phyloP scores from a whole-genome alignment of 2,888 invertebrate species.

The Troglohyphantes excavatus region DNA sequence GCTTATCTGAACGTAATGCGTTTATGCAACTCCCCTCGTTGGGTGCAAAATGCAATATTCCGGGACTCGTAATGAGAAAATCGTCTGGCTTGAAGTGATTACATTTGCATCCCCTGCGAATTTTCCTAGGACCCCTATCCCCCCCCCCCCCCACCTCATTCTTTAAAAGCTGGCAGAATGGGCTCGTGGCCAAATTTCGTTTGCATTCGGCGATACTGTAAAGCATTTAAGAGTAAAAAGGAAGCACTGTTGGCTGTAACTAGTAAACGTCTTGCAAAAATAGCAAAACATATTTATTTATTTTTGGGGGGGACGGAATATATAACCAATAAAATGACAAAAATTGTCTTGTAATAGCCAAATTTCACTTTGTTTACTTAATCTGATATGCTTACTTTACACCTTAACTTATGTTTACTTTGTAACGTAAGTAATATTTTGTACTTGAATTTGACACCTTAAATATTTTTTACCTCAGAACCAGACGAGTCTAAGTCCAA shows the following conservation, averaged over 20 bases:
- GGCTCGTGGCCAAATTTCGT: slow-evolving; percentile 23
- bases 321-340: too few relatives aligned
- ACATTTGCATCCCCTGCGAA: slow-evolving; percentile 57
- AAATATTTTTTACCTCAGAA: too few relatives aligned
- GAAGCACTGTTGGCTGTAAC: not conserved
- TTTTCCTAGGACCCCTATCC: not conserved
- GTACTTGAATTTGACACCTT: too few relatives aligned
- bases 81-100: slow-evolving; percentile 61
- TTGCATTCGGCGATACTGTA: not conserved
- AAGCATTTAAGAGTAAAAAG: not conserved
- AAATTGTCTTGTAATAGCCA: too few relatives aligned
- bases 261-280: too few relatives aligned
- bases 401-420: too few relatives aligned
- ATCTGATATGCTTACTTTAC: too few relatives aligned
- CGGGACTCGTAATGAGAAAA: slow-evolving; percentile 64
- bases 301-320: too few relatives aligned
- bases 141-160: not conserved
- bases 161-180: not conserved
- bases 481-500: too few relatives aligned
- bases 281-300: too few relatives aligned
- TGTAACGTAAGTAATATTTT: too few relatives aligned
- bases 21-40: slow-evolving; percentile 35
- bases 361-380: too few relatives aligned
- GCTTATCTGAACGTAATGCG: slow-evolving; percentile 47
- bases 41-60: slow-evolving; percentile 60